Evolutionary conservation across 2,888 invertebrate genomes (phyloP), one percentile per base, ranked within the genome.

Genomic region (Noctua fimbriata): DNA sequence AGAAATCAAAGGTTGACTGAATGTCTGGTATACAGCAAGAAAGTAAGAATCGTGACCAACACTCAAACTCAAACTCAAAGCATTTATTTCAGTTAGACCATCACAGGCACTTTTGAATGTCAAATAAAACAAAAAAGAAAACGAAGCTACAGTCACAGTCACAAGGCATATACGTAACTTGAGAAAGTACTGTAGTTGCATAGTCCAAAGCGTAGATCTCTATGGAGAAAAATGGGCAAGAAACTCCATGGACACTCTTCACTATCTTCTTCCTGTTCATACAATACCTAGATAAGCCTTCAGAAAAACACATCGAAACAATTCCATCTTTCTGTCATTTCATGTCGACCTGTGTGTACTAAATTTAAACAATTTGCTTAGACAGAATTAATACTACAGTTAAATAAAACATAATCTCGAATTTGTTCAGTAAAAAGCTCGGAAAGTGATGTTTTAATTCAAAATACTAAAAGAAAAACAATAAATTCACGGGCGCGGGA

Each of bases 401-500:
- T 21, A 55, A 41, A 44, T 32, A 41, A 10, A 70, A 55, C 4
- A 55, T 55, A 12, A 32, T 5, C 28, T 32, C 21, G 24, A 60
- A n/a, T 6, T 7, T 49, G 12, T 41, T 69, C 24, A 2, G 47
- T 24, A 5, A 24, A 36, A 60, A 73, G 16, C 36, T 49, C 16
- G 18, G 24, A 74, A 16, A 60, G n/a, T 47, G 1, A 76, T 32
- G 18, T 72, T 72, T 55, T 71, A 71, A 44, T 58, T 36, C 12
- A 47, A n/a, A 24, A 58, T 47, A 83, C 16, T 44, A 73, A 52
- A 49, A 58, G 28, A 69, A 65, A 69, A 69, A 81, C 47, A 69
- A 55, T 24, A 32, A 12, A 55, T 10, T 21, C 55, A 69, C 55
- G n/a, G 70, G 41, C 79, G 85, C 86, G 85, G 86, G 85, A 86